These are phyloP conservation scores for Procambarus virginalis DNA, from an alignment of 1,140 invertebrate species.

Conservation along the genomic window DNA sequence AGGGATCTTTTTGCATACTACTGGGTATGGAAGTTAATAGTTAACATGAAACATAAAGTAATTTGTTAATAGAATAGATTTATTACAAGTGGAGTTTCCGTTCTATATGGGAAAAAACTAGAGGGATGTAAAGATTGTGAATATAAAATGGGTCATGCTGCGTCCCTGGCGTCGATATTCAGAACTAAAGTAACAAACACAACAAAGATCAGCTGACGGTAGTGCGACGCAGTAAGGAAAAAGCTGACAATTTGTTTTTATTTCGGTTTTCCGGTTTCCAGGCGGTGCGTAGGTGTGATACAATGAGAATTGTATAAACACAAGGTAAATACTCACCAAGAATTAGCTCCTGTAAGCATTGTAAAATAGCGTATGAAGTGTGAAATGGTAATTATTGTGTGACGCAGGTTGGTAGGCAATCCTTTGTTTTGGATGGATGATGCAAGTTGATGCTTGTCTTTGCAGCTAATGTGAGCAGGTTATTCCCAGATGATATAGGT, in stretches of 20 bases:
- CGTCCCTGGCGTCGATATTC: background rate
- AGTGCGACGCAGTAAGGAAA: conserved; percentile 55
- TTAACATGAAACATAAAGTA: too few species aligned
- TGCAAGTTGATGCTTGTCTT: conserved; percentile 30
- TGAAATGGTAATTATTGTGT: background rate
- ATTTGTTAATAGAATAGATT: too few species aligned
- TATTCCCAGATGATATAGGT: background rate
- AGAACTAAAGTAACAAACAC: conserved; percentile 24
- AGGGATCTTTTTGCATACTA: too few species aligned
- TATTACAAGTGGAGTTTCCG: too few species aligned
- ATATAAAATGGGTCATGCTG: too few species aligned
- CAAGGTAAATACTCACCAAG: background rate
- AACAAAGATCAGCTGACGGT: conserved; percentile 67
- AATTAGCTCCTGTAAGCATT: background rate
- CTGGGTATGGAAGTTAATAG: too few species aligned
- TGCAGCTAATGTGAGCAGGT: background rate
- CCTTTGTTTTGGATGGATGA: conserved; percentile 42
- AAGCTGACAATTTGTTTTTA: background rate
- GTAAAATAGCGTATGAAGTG: background rate
- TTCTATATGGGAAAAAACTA: too few species aligned
- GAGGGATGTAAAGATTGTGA: too few species aligned
- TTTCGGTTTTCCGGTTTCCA: conserved; percentile 1
- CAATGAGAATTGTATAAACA: conserved; percentile 8
- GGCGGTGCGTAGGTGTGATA: background rate
- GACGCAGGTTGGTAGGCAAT: conserved; percentile 15